Percentiles rank a stretch among this genome's conserved stretches.
These are phyloP conservation scores for Enteromius viviparus DNA, from an alignment of 2,797 vertebrate species.

Conservation along the genomic window DNA sequence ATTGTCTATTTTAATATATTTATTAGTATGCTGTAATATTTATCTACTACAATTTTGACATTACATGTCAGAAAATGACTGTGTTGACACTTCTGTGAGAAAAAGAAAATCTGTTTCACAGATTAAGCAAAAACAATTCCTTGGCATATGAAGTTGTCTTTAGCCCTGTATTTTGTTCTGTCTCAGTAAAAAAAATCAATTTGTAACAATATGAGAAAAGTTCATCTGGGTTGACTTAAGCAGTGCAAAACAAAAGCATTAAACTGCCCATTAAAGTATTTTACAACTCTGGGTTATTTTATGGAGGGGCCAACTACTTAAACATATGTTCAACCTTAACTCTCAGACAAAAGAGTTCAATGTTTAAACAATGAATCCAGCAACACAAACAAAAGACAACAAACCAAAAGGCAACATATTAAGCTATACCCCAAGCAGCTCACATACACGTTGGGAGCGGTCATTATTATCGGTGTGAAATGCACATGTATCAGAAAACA, in stretches of 20 bases:
- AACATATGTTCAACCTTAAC: conserved; percentile 30
- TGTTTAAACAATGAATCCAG: background rate
- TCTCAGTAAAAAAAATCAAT: background rate
- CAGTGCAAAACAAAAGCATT: conserved; percentile 1
- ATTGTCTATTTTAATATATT: background rate
- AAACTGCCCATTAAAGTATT: conserved; percentile 29
- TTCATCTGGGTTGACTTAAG: background rate
- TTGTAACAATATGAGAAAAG: background rate
- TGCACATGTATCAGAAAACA: background rate
- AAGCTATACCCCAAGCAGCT: background rate
- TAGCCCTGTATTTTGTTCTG: background rate
- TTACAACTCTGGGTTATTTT: conserved; percentile 9
- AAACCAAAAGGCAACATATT: background rate
- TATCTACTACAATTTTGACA: background rate
- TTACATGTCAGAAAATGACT: background rate
- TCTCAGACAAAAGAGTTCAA: conserved; percentile 14
- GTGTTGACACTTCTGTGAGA: background rate
- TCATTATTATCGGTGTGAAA: background rate
- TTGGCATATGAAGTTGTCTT: background rate
- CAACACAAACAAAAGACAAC: background rate
- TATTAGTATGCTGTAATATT: background rate
- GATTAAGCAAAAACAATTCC: background rate
- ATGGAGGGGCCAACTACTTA: background rate
- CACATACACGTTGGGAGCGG: too few relatives aligned
- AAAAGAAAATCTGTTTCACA: background rate